Conservation (phyloP, 2,113 vertebrate species). For the Ctenomys sociabilis region DNA sequence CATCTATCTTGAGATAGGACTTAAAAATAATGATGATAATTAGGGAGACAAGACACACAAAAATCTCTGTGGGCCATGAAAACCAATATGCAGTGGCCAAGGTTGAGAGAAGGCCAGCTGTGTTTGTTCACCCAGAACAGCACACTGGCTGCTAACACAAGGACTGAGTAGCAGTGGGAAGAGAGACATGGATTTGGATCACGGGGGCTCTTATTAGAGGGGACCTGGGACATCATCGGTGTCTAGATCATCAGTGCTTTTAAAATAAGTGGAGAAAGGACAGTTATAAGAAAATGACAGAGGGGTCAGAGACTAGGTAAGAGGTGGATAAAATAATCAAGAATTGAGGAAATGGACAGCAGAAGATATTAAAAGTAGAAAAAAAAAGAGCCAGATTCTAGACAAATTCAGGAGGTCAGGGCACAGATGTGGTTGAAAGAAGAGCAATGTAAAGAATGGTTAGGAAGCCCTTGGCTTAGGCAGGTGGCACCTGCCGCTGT, state of each 20-base stretch:
- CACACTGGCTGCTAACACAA: too few relatives aligned
- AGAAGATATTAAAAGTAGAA: neutral
- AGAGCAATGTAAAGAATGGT: too few relatives aligned
- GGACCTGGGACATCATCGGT: too few relatives aligned
- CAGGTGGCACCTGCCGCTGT: neutral
- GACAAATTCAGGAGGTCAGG: neutral
- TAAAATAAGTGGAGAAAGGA: neutral
- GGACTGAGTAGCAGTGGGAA: accelerated
- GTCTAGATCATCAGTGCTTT: neutral
- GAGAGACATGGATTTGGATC: neutral
- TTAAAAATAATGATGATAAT: neutral
- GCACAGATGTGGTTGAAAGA: neutral
- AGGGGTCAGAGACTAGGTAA: neutral
- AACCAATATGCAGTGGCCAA: neutral
- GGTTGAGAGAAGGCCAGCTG: neutral
- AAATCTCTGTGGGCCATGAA: neutral
- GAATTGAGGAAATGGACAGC: neutral
- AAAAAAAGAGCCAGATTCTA: neutral
- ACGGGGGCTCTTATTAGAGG: neutral
- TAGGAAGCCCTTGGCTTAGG: neutral
- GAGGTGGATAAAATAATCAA: neutral
- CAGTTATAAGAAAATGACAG: neutral
- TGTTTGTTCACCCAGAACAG: neutral
- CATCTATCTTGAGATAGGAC: neutral
- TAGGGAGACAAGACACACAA: neutral